phyloP scores from a whole-genome alignment of 2,113 vertebrate species.

The Cariama cristata region DNA sequence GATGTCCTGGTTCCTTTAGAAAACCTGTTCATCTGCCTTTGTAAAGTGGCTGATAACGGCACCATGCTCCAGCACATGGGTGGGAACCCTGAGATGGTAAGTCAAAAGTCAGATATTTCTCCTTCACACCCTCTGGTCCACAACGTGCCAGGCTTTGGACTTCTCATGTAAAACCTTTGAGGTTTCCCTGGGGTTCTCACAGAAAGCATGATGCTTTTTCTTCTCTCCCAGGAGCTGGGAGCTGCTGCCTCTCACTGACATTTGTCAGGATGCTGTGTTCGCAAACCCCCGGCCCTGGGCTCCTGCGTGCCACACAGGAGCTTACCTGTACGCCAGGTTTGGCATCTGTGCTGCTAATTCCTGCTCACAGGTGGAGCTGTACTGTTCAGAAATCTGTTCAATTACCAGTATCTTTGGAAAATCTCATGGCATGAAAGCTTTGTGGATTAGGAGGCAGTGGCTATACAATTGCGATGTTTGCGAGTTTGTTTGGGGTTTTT shows the following conservation, averaged over 20 bases:
- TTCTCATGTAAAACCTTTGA: not conserved
- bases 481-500: not conserved
- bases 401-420: not conserved
- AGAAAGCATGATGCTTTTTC: not conserved
- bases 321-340: not conserved
- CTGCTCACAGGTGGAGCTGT: not conserved
- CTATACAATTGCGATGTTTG: not conserved
- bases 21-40: not conserved
- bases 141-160: not conserved
- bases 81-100: not conserved
- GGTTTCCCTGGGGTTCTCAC: not conserved
- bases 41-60: not conserved
- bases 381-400: not conserved
- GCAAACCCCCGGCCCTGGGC: not conserved
- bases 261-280: not conserved
- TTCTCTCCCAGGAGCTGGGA: not conserved
- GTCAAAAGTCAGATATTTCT: not conserved
- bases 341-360: not conserved
- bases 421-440: not conserved
- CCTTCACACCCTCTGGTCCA: not conserved
- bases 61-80: not conserved
- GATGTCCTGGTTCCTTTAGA: not conserved
- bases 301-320: not conserved
- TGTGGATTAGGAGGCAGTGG: not conserved
- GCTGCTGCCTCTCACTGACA: not conserved